Base-by-base conservation (phyloP, 1,140 invertebrate species). In the Contarinia nasturtii region DNA sequence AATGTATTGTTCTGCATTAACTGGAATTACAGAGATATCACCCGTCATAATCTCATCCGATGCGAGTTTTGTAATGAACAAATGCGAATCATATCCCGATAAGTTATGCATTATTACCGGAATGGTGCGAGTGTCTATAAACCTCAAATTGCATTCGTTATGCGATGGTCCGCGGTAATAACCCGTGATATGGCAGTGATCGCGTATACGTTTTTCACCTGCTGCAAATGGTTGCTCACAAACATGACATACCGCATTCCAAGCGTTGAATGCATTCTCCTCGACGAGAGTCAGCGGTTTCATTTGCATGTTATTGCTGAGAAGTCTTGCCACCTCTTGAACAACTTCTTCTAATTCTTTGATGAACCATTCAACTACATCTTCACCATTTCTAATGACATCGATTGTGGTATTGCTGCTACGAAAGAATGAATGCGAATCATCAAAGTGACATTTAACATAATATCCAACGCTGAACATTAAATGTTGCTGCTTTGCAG, bases 31-130 rank as follows among this genome's bases (percentile, higher is more conserved):
- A 19, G 51, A 51, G 20, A 65, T 60, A 22, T 56, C 19, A 5
- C 52, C 53, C 20, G 53, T 49, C n/a, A n/a, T n/a, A n/a, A n/a
- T n/a, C 8, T n/a, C 34, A 54, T 55, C 48, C 15, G 51, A 38
- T 37, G 51, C 46, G 7, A 64, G 33, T 44, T 53, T 55, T 47
- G 57, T 50, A 4, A 67, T 53, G 48, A 67, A 56, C n/a, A 64
- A 50, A 51, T 66, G 61, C 37, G 45, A 48, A 52, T 64, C 56
- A 50, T 61, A 60, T 2, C 53, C 54, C 8, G 52, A 44, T 2
- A 62, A 53, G 53, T 60, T 58, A 55, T 60, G 58, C 44, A 63
- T 63, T 45, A 61, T 52, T 21, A 67, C 50, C 19, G 63, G 61
- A 49, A 65, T 48, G 50, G 60, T 58, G 47, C 51, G 49, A 22